phyloP scores from a whole-genome alignment of 2,797 vertebrate species.

The Labroides dimidiatus region DNA sequence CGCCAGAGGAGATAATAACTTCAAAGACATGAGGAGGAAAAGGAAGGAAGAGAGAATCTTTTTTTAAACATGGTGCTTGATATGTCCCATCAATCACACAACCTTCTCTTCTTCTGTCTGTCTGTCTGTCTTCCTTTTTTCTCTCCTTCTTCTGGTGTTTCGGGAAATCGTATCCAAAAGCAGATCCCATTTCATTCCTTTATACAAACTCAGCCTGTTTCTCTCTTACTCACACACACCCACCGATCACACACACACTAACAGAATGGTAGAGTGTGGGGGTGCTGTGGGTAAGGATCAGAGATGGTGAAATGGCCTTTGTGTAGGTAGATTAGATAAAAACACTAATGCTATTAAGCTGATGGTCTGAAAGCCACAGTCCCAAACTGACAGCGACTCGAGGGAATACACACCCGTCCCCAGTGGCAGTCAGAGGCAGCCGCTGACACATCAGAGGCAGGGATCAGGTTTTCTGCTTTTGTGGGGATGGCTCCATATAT shows the following conservation, averaged over 20 bases:
- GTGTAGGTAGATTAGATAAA: conserved; percentile 77
- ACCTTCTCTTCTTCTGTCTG: conserved; percentile 30
- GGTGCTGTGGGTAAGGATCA: conserved; percentile 40
- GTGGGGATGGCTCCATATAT: conserved; percentile 63
- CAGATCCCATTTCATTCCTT: conserved; percentile 67
- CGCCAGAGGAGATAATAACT: conserved; percentile 31
- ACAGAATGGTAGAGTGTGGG: conserved; percentile 24
- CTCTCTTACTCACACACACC: conserved; percentile 48
- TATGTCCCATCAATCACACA: conserved; percentile 53
- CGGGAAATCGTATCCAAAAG: conserved; percentile 62
- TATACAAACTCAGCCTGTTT: conserved; percentile 55
- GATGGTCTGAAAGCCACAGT: conserved; percentile 77
- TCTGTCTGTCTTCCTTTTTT: conserved; percentile 29
- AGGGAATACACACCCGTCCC: conserved; percentile 74
- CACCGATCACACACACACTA: no score
- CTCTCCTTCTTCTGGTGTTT: conserved; percentile 50
- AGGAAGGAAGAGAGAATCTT: conserved; percentile 29
- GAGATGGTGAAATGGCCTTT: conserved; percentile 66
- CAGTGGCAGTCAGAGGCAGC: conserved; percentile 68
- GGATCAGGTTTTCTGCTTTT: conserved; percentile 76
- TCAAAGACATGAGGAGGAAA: conserved; percentile 42
- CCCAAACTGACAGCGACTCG: conserved; percentile 61
- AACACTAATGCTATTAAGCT: conserved; percentile 77
- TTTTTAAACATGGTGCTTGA: conserved; percentile 38
- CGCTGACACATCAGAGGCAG: conserved; percentile 69